Evolutionary conservation across 2,888 invertebrate genomes (phyloP).

Genomic region (Perdita meconis): DNA sequence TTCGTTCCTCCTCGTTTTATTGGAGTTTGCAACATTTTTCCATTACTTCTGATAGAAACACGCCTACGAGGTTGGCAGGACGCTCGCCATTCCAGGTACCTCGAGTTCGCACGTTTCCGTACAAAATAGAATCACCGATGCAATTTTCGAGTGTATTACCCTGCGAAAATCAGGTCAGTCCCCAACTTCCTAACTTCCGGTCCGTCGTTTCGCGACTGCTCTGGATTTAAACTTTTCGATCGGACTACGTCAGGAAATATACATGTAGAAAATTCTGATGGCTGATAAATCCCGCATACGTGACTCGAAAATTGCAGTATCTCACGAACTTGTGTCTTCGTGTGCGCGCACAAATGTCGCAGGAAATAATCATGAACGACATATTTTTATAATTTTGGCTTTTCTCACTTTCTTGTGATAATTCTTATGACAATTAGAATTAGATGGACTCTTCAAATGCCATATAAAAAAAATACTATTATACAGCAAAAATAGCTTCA

Average conservation of each 20-base stretch:
- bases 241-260: conserved; percentile 28
- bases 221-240: conserved; percentile 37
- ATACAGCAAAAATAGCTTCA: too few species aligned
- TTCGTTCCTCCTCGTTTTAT: too few species aligned
- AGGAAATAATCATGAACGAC: conserved; percentile 9
- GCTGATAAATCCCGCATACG: conserved; percentile 52
- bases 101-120: background rate
- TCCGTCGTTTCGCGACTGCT: background rate
- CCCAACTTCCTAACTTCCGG: conserved; percentile 27
- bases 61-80: background rate
- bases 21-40: too few species aligned
- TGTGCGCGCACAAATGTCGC: background rate
- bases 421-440: too few species aligned
- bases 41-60: background rate
- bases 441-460: too few species aligned
- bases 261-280: conserved; percentile 36
- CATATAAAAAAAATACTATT: too few species aligned
- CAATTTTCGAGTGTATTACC: conserved; percentile 28
- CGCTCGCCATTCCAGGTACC: background rate
- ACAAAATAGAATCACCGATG: conserved; percentile 11
- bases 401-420: background rate
- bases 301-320: conserved; percentile 34
- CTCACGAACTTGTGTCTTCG: background rate
- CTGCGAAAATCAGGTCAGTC: conserved; percentile 33
- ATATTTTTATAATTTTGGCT: background rate